Base-by-base conservation (phyloP, 2,113 vertebrate genomes). In the Eulacestoma nigropectus region DNA sequence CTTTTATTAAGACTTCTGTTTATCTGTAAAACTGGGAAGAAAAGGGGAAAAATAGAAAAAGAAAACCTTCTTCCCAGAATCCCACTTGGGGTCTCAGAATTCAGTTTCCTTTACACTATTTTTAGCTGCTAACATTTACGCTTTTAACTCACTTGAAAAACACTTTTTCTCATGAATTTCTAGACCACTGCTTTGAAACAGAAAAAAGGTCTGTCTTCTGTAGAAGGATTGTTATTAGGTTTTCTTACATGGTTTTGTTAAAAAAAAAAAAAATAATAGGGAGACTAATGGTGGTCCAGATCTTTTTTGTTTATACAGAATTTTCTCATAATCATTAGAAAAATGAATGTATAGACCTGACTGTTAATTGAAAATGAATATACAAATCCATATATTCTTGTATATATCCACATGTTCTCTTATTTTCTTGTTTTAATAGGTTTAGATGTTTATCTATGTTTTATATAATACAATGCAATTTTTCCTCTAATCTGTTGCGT, bases 351-450 rank as follows among this genome's bases (percentile, higher is more conserved):
- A 25, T 65, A 80, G 52, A 91, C 35, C 30, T 68, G 64, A 64
- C 81, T 73, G 72, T 72, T 94, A 94, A 76, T 41, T 73, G 70
- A 84, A 96, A 77, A 82, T 69, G 41, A 87, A 92, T 74, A 72
- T 70, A 84, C 35, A 50, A 88, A 47, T 19, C 47, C 16, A 7
- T 75, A 37, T 56, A 50, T 84, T 79, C 10, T 52, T 37, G 75
- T 84, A 10, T 17, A 13, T 47, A 44, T 39, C 7, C 3, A 30
- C 8, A 10, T 56, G 18, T 11, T 95, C 7, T 91, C 37, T 94
- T 90, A 62, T 72, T 95, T 94, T 93, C 89, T 87, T 87, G 7
- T 22, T 94, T 65, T 96, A 85, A 91, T 94, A 80, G 81, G 55
- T 59, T 86, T 77, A 52, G 56, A 50, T 83, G 32, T 68, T 95